A percentile compares a stretch with the other conserved stretches of the same genome.
phyloP scores from a whole-genome alignment of 2,797 vertebrate genomes.

The Etheostoma perlongum region DNA sequence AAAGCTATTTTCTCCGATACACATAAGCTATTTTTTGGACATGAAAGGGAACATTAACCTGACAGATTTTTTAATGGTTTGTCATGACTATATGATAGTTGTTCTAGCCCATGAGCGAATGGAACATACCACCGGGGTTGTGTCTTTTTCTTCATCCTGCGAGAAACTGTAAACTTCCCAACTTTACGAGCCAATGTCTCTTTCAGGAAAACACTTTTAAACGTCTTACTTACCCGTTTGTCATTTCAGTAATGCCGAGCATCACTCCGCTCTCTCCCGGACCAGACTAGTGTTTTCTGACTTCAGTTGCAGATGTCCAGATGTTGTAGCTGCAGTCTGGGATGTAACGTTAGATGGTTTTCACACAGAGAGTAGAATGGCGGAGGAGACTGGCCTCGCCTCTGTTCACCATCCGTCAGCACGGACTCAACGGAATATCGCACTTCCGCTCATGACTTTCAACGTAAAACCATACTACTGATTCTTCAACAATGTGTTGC shows the following conservation, averaged over 20 bases:
- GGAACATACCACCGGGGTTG: conserved; percentile 26
- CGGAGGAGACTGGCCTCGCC: conserved; percentile 70
- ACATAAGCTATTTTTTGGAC: accelerated
- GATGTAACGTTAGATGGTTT: conserved; percentile 35
- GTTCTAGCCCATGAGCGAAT: conserved; percentile 7
- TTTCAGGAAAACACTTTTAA: not conserved
- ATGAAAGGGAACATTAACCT: not conserved
- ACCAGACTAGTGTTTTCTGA: not conserved
- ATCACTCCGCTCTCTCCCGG: conserved; percentile 55
- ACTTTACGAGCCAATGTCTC: conserved; percentile 19
- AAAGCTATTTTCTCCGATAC: accelerated
- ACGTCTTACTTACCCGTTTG: conserved; percentile 80
- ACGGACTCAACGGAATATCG: accelerated
- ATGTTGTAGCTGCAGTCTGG: conserved; percentile 62
- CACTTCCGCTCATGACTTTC: conserved; percentile 50
- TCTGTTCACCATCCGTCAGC: conserved; percentile 16
- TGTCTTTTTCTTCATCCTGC: conserved; percentile 6
- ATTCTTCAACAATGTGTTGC: no score
- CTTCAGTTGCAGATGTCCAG: conserved; percentile 57
- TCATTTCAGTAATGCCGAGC: conserved; percentile 85
- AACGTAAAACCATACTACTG: conserved; percentile 29
- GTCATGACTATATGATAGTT: not conserved
- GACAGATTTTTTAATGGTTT: not conserved
- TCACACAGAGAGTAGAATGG: conserved; percentile 50
- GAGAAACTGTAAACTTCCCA: conserved; percentile 58